Conservation (phyloP, 2,888 invertebrate species). For the Andrena fulva region DNA sequence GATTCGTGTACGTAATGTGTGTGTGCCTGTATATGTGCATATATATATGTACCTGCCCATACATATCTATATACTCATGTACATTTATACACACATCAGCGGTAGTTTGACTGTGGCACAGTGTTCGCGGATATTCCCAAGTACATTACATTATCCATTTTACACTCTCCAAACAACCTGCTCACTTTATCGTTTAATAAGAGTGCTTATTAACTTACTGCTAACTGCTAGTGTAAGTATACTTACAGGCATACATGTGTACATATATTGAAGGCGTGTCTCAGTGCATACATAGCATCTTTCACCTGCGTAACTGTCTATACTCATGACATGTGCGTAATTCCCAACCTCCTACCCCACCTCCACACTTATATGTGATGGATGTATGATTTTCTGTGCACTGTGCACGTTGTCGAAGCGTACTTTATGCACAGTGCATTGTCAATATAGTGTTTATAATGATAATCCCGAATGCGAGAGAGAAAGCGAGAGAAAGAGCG, state of each 20-base stretch:
- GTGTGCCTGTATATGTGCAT: slow-evolving; percentile 17
- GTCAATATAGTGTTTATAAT: no score
- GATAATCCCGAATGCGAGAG: not conserved
- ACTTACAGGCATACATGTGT: slow-evolving; percentile 24
- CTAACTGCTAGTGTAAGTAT: slow-evolving; percentile 60
- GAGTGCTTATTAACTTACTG: slow-evolving; percentile 70
- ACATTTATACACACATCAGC: slow-evolving; percentile 77
- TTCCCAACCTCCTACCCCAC: not conserved
- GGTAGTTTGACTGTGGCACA: slow-evolving; percentile 88
- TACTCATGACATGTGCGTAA: slow-evolving; percentile 25
- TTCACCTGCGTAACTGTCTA: slow-evolving; percentile 3
- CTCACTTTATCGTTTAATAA: slow-evolving; percentile 62
- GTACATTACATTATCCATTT: slow-evolving; percentile 57
- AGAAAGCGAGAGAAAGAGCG: not conserved
- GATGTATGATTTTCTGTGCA: slow-evolving; percentile 43
- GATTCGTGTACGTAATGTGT: slow-evolving; percentile 21
- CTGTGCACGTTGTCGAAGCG: slow-evolving; percentile 9
- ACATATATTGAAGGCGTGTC: slow-evolving; percentile 21
- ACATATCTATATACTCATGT: slow-evolving; percentile 35
- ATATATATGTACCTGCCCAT: slow-evolving; percentile 17
- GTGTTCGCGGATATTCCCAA: slow-evolving; percentile 84
- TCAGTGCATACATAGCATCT: slow-evolving; percentile 10
- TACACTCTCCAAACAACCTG: slow-evolving; percentile 44
- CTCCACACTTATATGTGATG: slow-evolving; percentile 74
- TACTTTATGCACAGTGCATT: no score